Conservation (phyloP, 2,797 vertebrate species). For the Eurystomus glaucurus region DNA sequence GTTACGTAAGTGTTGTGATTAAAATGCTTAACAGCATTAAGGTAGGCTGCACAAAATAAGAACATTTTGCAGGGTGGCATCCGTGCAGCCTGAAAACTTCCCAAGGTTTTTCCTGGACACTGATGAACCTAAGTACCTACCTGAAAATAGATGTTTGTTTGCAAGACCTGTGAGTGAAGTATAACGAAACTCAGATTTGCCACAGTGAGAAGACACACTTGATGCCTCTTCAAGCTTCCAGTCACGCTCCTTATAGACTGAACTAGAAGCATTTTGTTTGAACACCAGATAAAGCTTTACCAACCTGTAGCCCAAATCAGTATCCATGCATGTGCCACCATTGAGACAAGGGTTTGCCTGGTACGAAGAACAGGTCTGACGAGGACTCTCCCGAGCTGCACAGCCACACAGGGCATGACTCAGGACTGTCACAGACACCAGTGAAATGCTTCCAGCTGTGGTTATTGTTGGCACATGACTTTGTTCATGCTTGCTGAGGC, state of each 20-base stretch:
- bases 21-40: not conserved
- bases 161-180: not conserved
- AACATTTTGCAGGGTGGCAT: not conserved
- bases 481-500: conserved; percentile 83
- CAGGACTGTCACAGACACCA: conserved; percentile 87
- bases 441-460: conserved; percentile 80
- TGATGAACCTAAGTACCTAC: not conserved
- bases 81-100: not conserved
- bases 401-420: conserved; percentile 85
- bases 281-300: not conserved
- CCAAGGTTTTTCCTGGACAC: not conserved
- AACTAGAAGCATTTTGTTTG: not conserved
- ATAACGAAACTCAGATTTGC: not conserved
- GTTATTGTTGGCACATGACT: conserved; percentile 82
- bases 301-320: conserved; percentile 90
- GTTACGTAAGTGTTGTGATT: not conserved
- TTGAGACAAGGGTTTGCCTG: conserved; percentile 88
- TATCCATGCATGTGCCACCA: conserved; percentile 88
- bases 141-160: not conserved
- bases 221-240: not conserved
- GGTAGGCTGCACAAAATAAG: not conserved
- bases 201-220: not conserved
- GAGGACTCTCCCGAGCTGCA: conserved; percentile 82
- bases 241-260: not conserved
- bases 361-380: conserved; percentile 87